Base-by-base conservation (phyloP, 2,113 vertebrate genomes). In the Morone chrysops region DNA sequence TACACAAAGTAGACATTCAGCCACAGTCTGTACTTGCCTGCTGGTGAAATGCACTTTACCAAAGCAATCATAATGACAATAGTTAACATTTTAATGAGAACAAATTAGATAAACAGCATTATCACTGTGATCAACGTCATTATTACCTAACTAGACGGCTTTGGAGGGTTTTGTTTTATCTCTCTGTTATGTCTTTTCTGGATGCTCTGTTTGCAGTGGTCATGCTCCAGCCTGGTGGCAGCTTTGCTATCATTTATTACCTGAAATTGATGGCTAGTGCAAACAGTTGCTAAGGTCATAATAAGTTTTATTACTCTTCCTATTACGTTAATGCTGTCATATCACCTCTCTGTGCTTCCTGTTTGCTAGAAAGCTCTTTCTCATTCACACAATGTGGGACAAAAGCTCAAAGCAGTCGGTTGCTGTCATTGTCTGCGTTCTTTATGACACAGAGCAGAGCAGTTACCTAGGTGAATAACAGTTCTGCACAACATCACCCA, bases 381-480 rank as follows among this genome's bases (percentile, higher is more conserved):
- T 73, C 12, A 36, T 85, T 88, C 59, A 59, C 76, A 72, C 38
- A 13, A 72, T n/a, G 51, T 1, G 18, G n/a, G 76, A 75, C 74
- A 54, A 73, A 36, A 17, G 67, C 56, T 11, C 18, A 1, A 47
- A 56, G 79, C 53, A 40, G 85, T 16, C 40, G 20, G 76, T 71
- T 62, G 74, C 13, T 9, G 63, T 51, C 66, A 75, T 69, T 51
- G 56, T 83, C 59, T 11, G 67, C 57, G 60, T 9, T 56, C 61
- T 86, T 91, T 77, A 89, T 71, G 47, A 69, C 47, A 20, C 61
- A 20, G 25, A 38, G 60, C 45, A 12, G 31, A 77, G 51, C 67
- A 0, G 88, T 92, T 87, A 75, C 91, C 91, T 6, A 6, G 90
- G 91, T 83, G 88, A 94, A 78, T 9, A 75, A 87, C 86, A 89